phyloP scores from a whole-genome alignment of 2,888 invertebrate genomes.

The Thera britannica region DNA sequence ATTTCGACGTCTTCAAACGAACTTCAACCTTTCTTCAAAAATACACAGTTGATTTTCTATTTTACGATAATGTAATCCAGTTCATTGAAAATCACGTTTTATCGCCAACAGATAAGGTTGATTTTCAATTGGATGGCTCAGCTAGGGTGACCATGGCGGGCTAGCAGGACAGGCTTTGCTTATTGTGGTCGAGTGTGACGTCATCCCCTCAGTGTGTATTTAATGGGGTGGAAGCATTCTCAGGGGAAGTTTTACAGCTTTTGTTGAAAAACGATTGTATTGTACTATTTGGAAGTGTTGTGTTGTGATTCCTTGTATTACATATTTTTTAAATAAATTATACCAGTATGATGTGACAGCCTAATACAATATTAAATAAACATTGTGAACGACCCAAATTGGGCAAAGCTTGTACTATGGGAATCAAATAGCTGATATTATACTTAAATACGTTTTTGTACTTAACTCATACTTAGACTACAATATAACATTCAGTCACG shows the following conservation, averaged over 20 bases:
- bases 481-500: too few relatives aligned
- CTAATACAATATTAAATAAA: not conserved
- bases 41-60: conserved; percentile 26
- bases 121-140: conserved; percentile 14
- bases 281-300: conserved; percentile 12
- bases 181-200: conserved; percentile 19
- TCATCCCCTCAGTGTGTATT: conserved; percentile 16
- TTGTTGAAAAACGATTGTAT: conserved; percentile 22
- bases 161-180: conserved; percentile 9
- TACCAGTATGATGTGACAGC: not conserved
- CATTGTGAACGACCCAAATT: too few relatives aligned
- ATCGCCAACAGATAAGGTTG: conserved; percentile 15
- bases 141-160: conserved; percentile 23
- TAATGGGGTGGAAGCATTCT: conserved; percentile 30
- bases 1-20: conserved; percentile 12
- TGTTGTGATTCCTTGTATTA: conserved; percentile 7
- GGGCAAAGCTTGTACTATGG: too few relatives aligned
- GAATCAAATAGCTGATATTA: too few relatives aligned
- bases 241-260: conserved; percentile 29
- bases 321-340: not conserved
- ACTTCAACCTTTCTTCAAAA: conserved; percentile 23
- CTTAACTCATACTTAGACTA: too few relatives aligned
- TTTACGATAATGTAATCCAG: conserved; percentile 12
- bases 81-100: conserved; percentile 22
- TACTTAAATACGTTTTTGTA: too few relatives aligned